phyloP scores from a whole-genome alignment of 2,888 invertebrate species.

The Ormia ochracea region DNA sequence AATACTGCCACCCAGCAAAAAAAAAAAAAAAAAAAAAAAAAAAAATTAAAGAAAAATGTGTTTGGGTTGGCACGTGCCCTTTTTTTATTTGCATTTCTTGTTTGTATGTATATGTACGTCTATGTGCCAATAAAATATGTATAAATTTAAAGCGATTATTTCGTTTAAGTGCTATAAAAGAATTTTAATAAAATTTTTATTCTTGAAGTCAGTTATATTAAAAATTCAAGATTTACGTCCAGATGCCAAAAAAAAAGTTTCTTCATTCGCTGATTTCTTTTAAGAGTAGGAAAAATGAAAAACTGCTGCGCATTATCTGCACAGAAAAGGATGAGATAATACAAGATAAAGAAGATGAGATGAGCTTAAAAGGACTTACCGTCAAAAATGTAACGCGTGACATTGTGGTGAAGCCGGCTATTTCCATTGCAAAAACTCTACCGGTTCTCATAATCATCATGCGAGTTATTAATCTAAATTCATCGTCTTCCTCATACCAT shows the following conservation, averaged over 20 bases:
- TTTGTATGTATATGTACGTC: too few relatives aligned
- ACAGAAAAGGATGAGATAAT: not conserved
- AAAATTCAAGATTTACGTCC: too few relatives aligned
- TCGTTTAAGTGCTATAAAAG: conserved; percentile 29
- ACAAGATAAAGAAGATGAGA: not conserved
- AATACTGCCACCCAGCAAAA: not conserved
- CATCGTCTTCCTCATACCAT: conserved; percentile 70
- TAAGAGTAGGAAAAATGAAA: conserved; percentile 70
- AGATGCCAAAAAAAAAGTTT: too few relatives aligned
- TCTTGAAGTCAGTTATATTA: too few relatives aligned
- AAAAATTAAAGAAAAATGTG: too few relatives aligned
- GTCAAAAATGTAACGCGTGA: conserved; percentile 69
- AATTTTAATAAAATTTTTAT: conserved; percentile 39
- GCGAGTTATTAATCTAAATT: conserved; percentile 67
- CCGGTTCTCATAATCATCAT: conserved; percentile 70
- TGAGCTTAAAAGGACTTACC: conserved; percentile 57
- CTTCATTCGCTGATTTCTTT: conserved; percentile 36
- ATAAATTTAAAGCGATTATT: not conserved
- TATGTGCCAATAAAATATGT: conserved; percentile 54
- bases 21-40: too few relatives aligned
- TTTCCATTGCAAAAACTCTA: conserved; percentile 65
- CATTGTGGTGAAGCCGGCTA: conserved; percentile 69
- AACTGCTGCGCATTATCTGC: conserved; percentile 70
- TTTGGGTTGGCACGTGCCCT: not conserved
- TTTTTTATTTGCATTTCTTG: conserved; percentile 3